These are phyloP conservation scores for Hipparchia semele DNA, from an alignment of 2,888 invertebrate species.

Conservation along the genomic window DNA sequence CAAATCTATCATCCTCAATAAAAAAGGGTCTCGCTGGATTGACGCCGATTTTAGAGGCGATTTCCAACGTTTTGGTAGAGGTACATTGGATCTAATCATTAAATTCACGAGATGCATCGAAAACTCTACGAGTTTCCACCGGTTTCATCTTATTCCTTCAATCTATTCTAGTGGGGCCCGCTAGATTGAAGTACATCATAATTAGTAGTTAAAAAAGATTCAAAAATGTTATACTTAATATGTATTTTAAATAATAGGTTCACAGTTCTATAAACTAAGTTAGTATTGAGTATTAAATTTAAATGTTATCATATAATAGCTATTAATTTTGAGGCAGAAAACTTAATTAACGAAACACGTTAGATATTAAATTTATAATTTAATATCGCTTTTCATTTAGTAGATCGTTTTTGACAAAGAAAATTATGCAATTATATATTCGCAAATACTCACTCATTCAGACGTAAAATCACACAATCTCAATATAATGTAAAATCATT, in stretches of 20 bases:
- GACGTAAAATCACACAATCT: not conserved
- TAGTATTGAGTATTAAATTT: not conserved
- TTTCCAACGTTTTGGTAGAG: too few species aligned
- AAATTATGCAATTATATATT: not conserved
- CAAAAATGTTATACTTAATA: not conserved
- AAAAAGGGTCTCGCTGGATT: too few species aligned
- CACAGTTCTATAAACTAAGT: not conserved
- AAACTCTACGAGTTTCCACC: not conserved
- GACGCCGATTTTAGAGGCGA: too few species aligned
- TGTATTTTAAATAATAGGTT: not conserved
- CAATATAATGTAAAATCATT: not conserved
- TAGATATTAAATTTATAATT: not conserved
- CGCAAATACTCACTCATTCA: not conserved
- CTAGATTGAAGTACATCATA: too few species aligned
- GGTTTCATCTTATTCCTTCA: too few species aligned
- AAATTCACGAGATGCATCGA: not conserved
- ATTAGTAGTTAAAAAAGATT: too few species aligned
- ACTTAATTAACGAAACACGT: not conserved
- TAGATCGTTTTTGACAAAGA: not conserved
- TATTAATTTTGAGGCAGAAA: not conserved
- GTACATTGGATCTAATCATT: too few species aligned
- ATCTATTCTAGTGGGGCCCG: too few species aligned
- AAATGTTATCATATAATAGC: not conserved
- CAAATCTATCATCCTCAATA: too few species aligned
- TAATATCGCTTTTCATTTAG: not conserved